Evolutionary conservation across 2,888 invertebrate species (phyloP).

Genomic region (Hermaeophaga mercurialis): DNA sequence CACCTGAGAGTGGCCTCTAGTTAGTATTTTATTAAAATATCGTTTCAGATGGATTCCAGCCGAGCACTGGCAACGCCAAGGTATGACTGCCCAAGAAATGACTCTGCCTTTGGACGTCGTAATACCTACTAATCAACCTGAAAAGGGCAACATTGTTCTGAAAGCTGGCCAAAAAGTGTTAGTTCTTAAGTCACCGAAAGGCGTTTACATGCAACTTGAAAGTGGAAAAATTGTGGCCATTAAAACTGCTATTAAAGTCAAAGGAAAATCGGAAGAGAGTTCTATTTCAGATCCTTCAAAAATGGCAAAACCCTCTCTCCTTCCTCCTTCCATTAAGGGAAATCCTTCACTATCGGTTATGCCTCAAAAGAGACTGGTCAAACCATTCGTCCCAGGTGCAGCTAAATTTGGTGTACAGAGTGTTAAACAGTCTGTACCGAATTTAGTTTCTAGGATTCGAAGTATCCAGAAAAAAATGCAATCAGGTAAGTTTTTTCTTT

Average conservation of each 20-base stretch:
- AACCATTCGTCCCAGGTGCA: constrained; percentile 48
- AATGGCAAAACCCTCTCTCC: constrained; percentile 41
- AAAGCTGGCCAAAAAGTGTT: constrained; percentile 94
- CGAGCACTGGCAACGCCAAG: constrained; percentile 90
- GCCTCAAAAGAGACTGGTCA: constrained; percentile 56
- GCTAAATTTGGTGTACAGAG: constrained; percentile 53
- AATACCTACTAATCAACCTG: constrained; percentile 89
- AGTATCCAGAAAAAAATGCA: constrained; percentile 47
- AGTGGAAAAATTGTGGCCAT: constrained; percentile 95
- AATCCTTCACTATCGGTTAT: constrained; percentile 67
- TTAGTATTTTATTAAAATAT: too few relatives aligned
- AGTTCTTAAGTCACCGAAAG: constrained; percentile 93
- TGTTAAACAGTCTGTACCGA: constrained; percentile 53
- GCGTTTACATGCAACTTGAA: constrained; percentile 93
- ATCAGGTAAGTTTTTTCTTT: constrained; percentile 31
- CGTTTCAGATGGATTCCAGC: constrained; percentile 79
- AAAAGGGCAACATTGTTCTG: constrained; percentile 86
- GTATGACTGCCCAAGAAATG: constrained; percentile 84
- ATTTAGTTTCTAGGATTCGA: constrained; percentile 52
- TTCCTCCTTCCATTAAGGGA: constrained; percentile 60
- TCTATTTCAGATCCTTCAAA: constrained; percentile 51
- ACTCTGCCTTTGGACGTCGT: constrained; percentile 88
- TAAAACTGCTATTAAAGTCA: constrained; percentile 75
- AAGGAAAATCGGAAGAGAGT: constrained; percentile 45
- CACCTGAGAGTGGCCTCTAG: too few relatives aligned